Evolutionary conservation across 2,113 vertebrate species (phyloP).

Genomic region (Lipophrys pholis): DNA sequence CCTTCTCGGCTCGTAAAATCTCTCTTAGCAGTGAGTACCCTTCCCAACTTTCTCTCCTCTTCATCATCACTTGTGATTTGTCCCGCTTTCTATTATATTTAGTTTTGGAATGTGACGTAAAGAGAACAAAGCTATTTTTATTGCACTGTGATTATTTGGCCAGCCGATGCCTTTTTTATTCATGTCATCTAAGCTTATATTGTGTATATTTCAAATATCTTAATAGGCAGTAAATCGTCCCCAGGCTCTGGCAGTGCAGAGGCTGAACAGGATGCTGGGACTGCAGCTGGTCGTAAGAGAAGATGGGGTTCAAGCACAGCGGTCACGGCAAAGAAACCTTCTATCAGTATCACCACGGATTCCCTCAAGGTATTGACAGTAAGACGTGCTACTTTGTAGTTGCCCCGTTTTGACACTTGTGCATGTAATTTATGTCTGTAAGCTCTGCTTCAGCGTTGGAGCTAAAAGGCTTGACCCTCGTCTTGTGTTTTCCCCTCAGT

Average conservation of each 20-base stretch:
- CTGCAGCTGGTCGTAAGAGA: slow-evolving; percentile 86
- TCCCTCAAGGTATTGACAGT: slow-evolving; percentile 87
- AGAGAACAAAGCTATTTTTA: not conserved
- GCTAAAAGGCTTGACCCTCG: not conserved
- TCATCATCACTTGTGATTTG: not conserved
- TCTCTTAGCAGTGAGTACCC: slow-evolving; percentile 80
- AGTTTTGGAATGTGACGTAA: not conserved
- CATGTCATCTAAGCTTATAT: not conserved
- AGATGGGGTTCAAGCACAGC: slow-evolving; percentile 92
- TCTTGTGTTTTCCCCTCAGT: slow-evolving; percentile 71
- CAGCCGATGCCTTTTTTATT: not conserved
- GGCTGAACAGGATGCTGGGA: slow-evolving; percentile 82
- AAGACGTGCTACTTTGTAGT: not conserved
- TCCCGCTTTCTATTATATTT: not conserved
- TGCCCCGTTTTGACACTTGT: not conserved
- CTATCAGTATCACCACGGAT: slow-evolving; percentile 94
- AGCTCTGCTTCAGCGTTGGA: not conserved
- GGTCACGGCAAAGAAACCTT: slow-evolving; percentile 90
- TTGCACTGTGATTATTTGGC: not conserved
- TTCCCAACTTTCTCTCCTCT: not conserved
- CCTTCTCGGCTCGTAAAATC: slow-evolving; percentile 82
- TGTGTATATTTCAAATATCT: not conserved
- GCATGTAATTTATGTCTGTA: not conserved
- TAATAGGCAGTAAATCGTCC: slow-evolving; percentile 78
- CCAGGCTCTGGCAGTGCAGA: slow-evolving; percentile 69